phyloP scores from a whole-genome alignment of 2,797 vertebrate genomes.

The Gymnocypris eckloni region DNA sequence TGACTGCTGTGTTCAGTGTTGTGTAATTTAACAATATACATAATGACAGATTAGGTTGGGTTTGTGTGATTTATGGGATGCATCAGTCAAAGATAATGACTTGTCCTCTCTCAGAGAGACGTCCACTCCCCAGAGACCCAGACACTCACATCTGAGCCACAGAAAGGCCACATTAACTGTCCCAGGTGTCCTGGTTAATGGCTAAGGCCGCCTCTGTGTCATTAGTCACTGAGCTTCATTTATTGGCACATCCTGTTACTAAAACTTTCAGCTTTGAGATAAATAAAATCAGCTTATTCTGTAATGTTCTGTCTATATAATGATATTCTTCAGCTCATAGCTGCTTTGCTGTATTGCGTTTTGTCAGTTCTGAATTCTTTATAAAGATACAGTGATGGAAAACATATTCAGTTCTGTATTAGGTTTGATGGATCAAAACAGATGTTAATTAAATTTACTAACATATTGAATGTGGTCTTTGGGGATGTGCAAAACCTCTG shows the following conservation, averaged over 20 bases:
- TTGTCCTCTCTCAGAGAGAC: not conserved
- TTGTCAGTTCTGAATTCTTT: not conserved
- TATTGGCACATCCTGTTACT: constrained; percentile 15
- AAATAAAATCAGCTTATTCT: not conserved
- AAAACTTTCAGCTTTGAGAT: constrained; percentile 1
- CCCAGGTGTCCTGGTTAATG: constrained; percentile 57
- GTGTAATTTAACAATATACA: not conserved
- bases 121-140: not conserved
- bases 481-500: constrained; percentile 10
- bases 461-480: constrained; percentile 10
- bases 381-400: not conserved
- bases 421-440: not conserved
- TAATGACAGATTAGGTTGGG: constrained; percentile 6
- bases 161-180: constrained; percentile 41
- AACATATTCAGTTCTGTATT: not conserved
- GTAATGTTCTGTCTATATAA: not conserved
- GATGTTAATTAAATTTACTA: not conserved
- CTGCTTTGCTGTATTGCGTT: not conserved
- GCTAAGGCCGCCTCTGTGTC: constrained; percentile 18
- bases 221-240: constrained; percentile 36
- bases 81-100: constrained; percentile 28
- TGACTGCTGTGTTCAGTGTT: not conserved
- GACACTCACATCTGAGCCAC: not conserved
- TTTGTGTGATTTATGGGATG: constrained; percentile 23
- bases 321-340: not conserved